phyloP scores from a whole-genome alignment of 53 echinoderm and acorn worm species.

The Paracentrotus lividus region DNA sequence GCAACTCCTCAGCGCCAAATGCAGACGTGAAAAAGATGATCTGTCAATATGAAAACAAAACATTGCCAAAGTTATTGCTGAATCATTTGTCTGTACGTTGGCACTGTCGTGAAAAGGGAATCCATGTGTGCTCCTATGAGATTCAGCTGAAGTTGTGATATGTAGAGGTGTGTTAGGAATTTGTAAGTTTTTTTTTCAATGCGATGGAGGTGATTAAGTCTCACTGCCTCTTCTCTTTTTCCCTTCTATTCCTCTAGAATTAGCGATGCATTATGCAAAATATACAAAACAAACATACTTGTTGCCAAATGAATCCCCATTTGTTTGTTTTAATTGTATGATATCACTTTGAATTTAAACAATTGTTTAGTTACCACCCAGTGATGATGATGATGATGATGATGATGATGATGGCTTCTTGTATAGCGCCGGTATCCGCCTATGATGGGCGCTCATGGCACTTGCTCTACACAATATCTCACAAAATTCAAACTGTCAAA shows the following conservation, averaged over 20 bases:
- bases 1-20: not conserved
- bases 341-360: not conserved
- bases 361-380: not conserved
- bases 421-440: no score
- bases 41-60: not conserved
- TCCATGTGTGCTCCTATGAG: slow-evolving; percentile 17
- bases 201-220: not conserved
- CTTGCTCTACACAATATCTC: no score
- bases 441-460: no score
- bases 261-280: not conserved
- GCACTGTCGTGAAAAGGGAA: not conserved
- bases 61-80: slow-evolving; percentile 29
- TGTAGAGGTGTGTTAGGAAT: not conserved
- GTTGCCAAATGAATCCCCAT: not conserved
- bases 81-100: not conserved
- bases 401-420: no score
- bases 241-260: not conserved
- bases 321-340: not conserved
- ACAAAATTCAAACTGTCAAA: not conserved
- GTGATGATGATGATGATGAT: no score
- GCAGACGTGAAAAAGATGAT: not conserved
- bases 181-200: no score
- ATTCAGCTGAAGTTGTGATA: not conserved
- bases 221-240: not conserved
- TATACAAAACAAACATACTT: not conserved